Percentiles rank a stretch among this genome's conserved stretches.
phyloP scores from a whole-genome alignment of 2,797 vertebrate species.

The Acomys russatus region DNA sequence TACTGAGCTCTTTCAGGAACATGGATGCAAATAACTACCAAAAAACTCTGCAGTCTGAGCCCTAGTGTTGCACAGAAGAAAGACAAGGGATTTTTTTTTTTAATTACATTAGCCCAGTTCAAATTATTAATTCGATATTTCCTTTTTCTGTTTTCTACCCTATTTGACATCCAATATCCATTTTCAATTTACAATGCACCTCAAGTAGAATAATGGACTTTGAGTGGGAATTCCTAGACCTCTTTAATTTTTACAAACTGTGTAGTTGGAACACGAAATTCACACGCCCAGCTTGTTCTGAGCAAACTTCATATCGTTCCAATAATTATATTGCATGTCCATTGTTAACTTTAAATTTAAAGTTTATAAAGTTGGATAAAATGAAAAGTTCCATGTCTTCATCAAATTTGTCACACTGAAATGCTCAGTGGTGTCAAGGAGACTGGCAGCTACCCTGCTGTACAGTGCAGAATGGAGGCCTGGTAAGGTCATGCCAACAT shows the following conservation, averaged over 20 bases:
- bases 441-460: not conserved
- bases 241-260: slow-evolving; percentile 37
- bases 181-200: not conserved
- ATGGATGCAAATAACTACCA: not conserved
- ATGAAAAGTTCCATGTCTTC: not conserved
- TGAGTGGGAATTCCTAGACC: slow-evolving; percentile 15
- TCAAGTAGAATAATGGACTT: not conserved
- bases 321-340: not conserved
- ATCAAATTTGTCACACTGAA: not conserved
- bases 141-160: not conserved
- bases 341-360: slow-evolving; percentile 39
- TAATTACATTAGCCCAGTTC: not conserved
- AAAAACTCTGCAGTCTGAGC: not conserved
- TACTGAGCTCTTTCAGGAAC: not conserved
- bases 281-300: not conserved
- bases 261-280: slow-evolving; percentile 34
- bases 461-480: not conserved
- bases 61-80: not conserved
- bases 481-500: too few relatives aligned
- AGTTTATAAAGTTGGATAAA: not conserved
- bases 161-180: not conserved
- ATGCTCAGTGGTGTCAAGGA: not conserved
- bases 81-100: not conserved
- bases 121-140: slow-evolving; percentile 14
- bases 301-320: not conserved